A percentile compares a stretch with the other conserved stretches of the same genome.
phyloP scores from a whole-genome alignment of 1,140 invertebrate species.

The Lasioglossum albipes region DNA sequence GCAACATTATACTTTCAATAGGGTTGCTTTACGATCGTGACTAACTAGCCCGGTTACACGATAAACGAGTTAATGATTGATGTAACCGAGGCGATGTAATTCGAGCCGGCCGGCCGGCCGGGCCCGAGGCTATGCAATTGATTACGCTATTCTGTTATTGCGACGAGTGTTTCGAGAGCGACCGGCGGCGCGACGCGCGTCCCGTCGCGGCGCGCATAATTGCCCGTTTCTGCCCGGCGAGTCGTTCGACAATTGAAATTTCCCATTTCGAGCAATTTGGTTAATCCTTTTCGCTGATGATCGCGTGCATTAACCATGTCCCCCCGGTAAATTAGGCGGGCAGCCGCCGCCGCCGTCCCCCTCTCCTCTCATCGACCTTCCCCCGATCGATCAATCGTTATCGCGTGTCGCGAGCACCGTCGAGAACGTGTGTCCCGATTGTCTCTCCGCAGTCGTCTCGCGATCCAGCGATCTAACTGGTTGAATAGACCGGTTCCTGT shows the following conservation, averaged over 20 bases:
- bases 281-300: slow-evolving; percentile 37
- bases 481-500: background rate
- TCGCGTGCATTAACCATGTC: background rate
- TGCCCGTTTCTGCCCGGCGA: slow-evolving; percentile 30
- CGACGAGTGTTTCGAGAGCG: background rate
- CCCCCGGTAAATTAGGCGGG: background rate
- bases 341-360: background rate
- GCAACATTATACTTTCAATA: slow-evolving; percentile 46
- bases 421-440: background rate
- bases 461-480: background rate
- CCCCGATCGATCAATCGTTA: background rate
- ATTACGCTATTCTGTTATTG: slow-evolving; percentile 47
- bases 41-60: slow-evolving; percentile 35
- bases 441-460: background rate
- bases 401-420: background rate
- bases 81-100: slow-evolving; percentile 29
- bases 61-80: slow-evolving; percentile 50
- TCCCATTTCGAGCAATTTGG: slow-evolving; percentile 40
- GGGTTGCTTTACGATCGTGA: slow-evolving; percentile 37
- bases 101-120: background rate
- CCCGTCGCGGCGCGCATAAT: slow-evolving; percentile 28
- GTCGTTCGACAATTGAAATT: slow-evolving; percentile 41
- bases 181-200: slow-evolving; percentile 7
- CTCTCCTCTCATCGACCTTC: no score
- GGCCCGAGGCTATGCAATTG: slow-evolving; percentile 13